Conservation (phyloP, 2,888 invertebrate species). For the Spodoptera littoralis region DNA sequence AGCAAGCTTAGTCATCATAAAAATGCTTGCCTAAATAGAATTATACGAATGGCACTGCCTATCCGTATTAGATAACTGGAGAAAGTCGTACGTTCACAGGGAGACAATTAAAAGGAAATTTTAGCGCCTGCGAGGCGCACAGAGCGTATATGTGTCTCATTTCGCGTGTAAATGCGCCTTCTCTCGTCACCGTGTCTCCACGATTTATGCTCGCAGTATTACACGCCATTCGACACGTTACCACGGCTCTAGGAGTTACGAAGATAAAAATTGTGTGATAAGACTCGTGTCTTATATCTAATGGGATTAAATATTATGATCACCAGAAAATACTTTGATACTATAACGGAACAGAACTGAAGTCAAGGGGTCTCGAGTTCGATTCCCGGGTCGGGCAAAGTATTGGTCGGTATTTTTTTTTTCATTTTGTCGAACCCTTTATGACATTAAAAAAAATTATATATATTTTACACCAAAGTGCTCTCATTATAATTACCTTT, state of each 20-base stretch:
- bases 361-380: too few relatives aligned
- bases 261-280: slow-evolving; percentile 47
- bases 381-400: too few relatives aligned
- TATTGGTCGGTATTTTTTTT: too few relatives aligned
- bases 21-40: slow-evolving; percentile 30
- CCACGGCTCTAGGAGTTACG: slow-evolving; percentile 66
- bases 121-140: slow-evolving; percentile 67
- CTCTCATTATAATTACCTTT: too few relatives aligned
- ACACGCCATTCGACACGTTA: slow-evolving; percentile 87
- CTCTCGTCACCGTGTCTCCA: slow-evolving; percentile 82
- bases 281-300: background rate
- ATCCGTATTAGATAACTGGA: slow-evolving; percentile 50
- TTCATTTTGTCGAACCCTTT: too few relatives aligned
- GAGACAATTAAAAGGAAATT: slow-evolving; percentile 82
- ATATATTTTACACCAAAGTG: too few relatives aligned
- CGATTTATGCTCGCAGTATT: slow-evolving; percentile 87
- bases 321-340: too few relatives aligned
- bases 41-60: slow-evolving; percentile 34
- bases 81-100: slow-evolving; percentile 68
- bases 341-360: too few relatives aligned
- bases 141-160: slow-evolving; percentile 79
- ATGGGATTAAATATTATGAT: too few relatives aligned
- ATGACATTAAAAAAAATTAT: too few relatives aligned
- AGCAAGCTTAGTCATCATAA: slow-evolving; percentile 1
- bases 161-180: slow-evolving; percentile 80